Conservation (phyloP, 2,888 invertebrate genomes). For the Oligia fasciuncula region DNA sequence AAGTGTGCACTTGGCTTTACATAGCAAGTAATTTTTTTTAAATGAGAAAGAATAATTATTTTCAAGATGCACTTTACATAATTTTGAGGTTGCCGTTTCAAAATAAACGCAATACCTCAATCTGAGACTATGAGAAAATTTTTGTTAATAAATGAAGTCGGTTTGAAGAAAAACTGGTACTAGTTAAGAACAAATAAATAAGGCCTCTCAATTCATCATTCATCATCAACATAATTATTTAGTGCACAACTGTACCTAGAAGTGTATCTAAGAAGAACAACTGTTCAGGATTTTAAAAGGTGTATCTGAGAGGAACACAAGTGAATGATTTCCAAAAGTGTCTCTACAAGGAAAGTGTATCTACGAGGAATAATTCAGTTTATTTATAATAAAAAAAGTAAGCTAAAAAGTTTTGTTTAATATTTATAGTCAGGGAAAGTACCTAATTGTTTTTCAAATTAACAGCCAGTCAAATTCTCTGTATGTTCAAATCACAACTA, state of each 20-base stretch:
- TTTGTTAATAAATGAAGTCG: background rate
- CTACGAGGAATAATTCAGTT: no score
- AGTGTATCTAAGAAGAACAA: no score
- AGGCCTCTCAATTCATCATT: no score
- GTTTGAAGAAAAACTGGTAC: background rate
- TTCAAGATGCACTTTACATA: constrained; percentile 9
- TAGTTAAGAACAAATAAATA: background rate
- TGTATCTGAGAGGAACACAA: no score
- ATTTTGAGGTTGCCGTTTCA: constrained; percentile 13
- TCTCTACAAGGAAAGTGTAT: no score
- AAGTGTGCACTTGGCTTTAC: constrained; percentile 11
- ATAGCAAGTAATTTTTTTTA: background rate
- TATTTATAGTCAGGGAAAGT: background rate
- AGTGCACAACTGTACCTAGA: background rate
- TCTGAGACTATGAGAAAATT: no score
- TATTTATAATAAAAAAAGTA: no score
- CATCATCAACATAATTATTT: background rate
- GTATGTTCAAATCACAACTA: background rate
- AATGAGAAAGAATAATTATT: background rate
- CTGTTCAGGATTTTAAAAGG: no score
- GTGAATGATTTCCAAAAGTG: no score
- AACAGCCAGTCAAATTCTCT: background rate
- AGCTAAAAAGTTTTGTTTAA: background rate
- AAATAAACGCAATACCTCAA: background rate
- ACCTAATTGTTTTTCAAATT: background rate